Conservation (phyloP, 2,113 vertebrate genomes). For the Pomatostomus ruficeps region DNA sequence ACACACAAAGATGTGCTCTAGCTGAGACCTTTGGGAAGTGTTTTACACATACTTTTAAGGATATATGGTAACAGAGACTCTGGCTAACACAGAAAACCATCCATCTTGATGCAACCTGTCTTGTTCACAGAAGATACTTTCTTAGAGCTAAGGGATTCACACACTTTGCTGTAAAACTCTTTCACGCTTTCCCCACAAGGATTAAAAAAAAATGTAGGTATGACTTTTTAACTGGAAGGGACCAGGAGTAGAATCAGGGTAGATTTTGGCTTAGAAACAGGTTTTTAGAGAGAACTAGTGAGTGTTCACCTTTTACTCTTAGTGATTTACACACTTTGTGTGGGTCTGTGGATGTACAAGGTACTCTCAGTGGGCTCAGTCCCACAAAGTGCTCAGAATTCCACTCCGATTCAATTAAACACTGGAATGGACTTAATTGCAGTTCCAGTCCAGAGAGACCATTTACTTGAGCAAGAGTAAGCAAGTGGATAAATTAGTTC, state of each 20-base stretch:
- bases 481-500: slow-evolving; percentile 30
- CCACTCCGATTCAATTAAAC: slow-evolving; percentile 18
- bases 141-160: not conserved
- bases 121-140: not conserved
- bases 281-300: not conserved
- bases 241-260: not conserved
- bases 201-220: not conserved
- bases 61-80: not conserved
- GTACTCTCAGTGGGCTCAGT: not conserved
- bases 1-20: not conserved
- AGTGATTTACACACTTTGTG: not conserved
- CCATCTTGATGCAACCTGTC: not conserved
- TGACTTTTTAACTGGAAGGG: not conserved
- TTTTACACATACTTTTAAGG: not conserved
- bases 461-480: slow-evolving; percentile 33
- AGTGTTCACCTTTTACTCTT: not conserved
- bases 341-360: not conserved
- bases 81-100: not conserved
- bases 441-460: slow-evolving; percentile 4
- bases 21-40: not conserved
- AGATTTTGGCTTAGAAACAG: not conserved
- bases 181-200: not conserved
- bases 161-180: not conserved
- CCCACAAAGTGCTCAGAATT: not conserved
- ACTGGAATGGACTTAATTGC: not conserved